Evolutionary conservation across 2,797 vertebrate genomes (phyloP).

Genomic region (Mustela erminea): DNA sequence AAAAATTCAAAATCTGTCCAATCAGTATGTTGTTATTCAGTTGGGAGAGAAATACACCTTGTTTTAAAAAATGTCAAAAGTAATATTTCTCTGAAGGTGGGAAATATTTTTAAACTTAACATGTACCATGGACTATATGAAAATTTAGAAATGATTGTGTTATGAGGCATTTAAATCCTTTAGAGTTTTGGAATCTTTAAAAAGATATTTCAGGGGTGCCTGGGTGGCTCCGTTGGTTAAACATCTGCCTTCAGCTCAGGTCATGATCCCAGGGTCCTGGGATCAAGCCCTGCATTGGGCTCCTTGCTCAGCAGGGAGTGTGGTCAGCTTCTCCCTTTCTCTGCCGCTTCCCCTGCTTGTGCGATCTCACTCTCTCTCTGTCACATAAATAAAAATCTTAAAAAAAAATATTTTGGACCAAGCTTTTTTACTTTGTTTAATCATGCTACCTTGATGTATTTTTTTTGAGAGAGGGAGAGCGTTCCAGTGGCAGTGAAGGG

Average conservation of each 20-base stretch:
- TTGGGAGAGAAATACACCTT: background rate
- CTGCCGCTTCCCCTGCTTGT: too few species aligned
- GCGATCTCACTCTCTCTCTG: too few species aligned
- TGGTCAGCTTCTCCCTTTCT: too few species aligned
- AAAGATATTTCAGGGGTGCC: background rate
- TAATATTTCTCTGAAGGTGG: conserved; percentile 9
- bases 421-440: conserved; percentile 10
- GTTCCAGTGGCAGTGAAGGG: background rate
- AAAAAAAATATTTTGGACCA: conserved; percentile 41
- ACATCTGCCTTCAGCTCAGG: too few species aligned
- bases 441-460: background rate
- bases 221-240: too few species aligned
- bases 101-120: conserved; percentile 40
- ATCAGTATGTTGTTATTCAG: background rate
- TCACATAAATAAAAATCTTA: background rate
- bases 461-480: background rate
- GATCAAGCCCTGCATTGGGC: too few species aligned
- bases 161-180: background rate
- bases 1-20: conserved; percentile 35
- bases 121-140: background rate
- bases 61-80: background rate
- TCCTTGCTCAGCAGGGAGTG: too few species aligned
- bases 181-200: conserved; percentile 37
- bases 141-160: conserved; percentile 30
- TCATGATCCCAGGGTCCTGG: too few species aligned